Percentiles rank a stretch among this genome's conserved stretches.
Evolutionary conservation across 1,140 invertebrate species (phyloP).

Genomic region (Drosophila simulans): DNA sequence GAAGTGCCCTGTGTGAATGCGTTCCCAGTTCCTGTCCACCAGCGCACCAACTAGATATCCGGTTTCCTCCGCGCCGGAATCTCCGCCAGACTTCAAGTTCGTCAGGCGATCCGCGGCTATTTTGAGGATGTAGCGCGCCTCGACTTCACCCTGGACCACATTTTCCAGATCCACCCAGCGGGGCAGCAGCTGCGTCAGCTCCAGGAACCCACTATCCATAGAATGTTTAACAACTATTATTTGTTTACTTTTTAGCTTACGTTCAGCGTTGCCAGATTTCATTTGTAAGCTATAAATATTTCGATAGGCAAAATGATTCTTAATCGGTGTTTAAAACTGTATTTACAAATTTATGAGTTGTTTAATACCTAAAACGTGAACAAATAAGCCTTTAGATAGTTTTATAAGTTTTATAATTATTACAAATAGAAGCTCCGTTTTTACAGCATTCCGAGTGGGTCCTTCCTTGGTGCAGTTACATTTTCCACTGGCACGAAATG

Average conservation of each 20-base stretch:
- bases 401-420: too few species aligned
- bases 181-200: constrained; percentile 54
- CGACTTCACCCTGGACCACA: constrained; percentile 48
- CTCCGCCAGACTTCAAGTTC: neutral
- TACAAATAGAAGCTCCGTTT: too few species aligned
- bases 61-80: constrained; percentile 60
- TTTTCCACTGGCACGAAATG: constrained; percentile 48
- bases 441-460: neutral
- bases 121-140: constrained; percentile 66
- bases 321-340: neutral
- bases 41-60: constrained; percentile 86
- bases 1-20: constrained; percentile 94
- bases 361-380: too few species aligned
- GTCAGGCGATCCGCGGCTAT: constrained; percentile 28
- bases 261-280: neutral
- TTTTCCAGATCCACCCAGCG: constrained; percentile 47
- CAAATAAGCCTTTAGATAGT: too few species aligned
- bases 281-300: neutral
- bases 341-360: neutral
- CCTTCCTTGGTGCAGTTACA: constrained; percentile 42
- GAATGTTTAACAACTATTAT: neutral
- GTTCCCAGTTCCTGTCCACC: constrained; percentile 91
- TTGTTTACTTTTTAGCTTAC: constrained; percentile 27
- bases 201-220: constrained; percentile 16
- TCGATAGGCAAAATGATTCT: neutral